phyloP scores from a whole-genome alignment of 2,113 vertebrate genomes.

The Redunca redunca region DNA sequence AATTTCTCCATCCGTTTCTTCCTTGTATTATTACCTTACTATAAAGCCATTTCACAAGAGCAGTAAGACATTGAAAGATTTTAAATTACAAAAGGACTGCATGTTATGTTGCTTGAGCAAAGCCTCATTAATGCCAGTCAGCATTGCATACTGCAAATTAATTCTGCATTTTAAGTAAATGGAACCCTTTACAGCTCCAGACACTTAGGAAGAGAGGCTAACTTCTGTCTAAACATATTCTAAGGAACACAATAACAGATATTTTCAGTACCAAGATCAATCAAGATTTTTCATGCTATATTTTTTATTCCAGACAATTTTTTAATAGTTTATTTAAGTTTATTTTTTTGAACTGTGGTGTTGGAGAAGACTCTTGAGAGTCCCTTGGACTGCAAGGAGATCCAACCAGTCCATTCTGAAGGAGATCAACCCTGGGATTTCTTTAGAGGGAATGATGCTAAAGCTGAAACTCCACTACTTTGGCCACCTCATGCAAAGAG shows the following conservation, averaged over 20 bases:
- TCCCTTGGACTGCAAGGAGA: too few species aligned
- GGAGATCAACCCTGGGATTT: too few species aligned
- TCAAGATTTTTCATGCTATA: not conserved
- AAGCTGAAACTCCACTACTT: too few species aligned
- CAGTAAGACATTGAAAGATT: conserved; percentile 27
- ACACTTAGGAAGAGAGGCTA: not conserved
- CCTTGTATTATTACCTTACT: not conserved
- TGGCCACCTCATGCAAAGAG: too few species aligned
- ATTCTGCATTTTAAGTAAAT: conserved; percentile 54
- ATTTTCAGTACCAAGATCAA: not conserved
- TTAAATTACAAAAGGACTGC: conserved; percentile 54
- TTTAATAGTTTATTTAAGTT: not conserved
- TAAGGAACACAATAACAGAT: not conserved
- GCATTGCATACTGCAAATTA: conserved; percentile 26
- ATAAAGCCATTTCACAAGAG: conserved; percentile 41
- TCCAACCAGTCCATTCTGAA: too few species aligned
- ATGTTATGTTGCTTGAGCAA: conserved; percentile 24
- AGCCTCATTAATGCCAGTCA: conserved; percentile 21
- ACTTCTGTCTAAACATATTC: not conserved
- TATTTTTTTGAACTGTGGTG: not conserved
- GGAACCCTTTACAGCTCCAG: not conserved
- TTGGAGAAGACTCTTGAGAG: too few species aligned
- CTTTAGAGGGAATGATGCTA: too few species aligned
- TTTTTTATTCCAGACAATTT: not conserved
- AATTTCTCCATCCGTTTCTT: not conserved